These are phyloP conservation scores for Epinephelus moara DNA, from an alignment of 2,113 vertebrate species.

Conservation along the genomic window DNA sequence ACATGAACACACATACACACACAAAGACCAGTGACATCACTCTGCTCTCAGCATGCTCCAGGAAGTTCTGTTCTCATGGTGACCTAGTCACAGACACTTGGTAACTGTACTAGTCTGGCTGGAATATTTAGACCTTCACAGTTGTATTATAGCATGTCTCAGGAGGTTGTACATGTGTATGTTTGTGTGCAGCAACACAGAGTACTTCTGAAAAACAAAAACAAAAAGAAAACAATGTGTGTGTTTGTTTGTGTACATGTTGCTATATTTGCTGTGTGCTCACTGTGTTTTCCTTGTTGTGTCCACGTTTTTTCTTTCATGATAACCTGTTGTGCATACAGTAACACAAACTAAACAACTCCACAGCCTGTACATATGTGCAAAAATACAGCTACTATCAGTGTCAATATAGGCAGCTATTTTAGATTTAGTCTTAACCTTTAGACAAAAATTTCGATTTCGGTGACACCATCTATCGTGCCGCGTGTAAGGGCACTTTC, in stretches of 20 bases:
- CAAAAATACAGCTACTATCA: too few species aligned
- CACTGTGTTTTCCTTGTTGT: not conserved
- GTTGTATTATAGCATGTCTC: not conserved
- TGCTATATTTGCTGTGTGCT: too few species aligned
- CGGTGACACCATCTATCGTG: too few species aligned
- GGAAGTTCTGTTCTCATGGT: slow-evolving; percentile 81
- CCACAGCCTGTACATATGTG: too few species aligned
- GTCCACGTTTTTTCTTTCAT: not conserved
- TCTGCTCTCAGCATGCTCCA: slow-evolving; percentile 65
- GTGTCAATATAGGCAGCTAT: too few species aligned
- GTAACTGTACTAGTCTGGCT: slow-evolving; percentile 55
- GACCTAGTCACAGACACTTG: slow-evolving; percentile 71
- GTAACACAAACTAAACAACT: too few species aligned
- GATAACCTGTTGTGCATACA: too few species aligned
- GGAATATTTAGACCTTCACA: slow-evolving; percentile 8
- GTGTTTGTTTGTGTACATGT: too few species aligned
- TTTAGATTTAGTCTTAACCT: too few species aligned
- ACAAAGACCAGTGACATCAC: slow-evolving; percentile 61
- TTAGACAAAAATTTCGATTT: too few species aligned
- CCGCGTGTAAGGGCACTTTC: too few species aligned
- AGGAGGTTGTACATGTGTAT: not conserved
- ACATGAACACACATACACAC: slow-evolving; percentile 9
- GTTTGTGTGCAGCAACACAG: not conserved
- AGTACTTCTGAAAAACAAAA: not conserved
- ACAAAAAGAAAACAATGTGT: not conserved